phyloP scores from a whole-genome alignment of 2,797 vertebrate species.

The Ceryle rudis region DNA sequence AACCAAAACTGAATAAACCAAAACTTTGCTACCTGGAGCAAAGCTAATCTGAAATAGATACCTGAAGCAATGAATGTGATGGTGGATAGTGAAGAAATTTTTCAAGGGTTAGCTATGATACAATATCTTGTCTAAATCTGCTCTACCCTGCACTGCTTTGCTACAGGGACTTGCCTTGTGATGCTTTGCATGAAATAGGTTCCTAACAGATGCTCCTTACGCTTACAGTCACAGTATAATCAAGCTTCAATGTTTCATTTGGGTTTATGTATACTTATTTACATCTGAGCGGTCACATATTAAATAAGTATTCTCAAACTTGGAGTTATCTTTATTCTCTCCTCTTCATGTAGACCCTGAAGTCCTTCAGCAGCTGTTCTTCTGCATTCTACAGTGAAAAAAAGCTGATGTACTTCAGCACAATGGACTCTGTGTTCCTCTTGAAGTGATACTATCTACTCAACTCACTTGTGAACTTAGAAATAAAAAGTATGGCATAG shows the following conservation, averaged over 20 bases:
- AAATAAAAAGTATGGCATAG: background rate
- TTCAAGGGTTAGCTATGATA: background rate
- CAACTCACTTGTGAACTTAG: background rate
- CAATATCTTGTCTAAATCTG: background rate
- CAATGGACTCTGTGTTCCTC: background rate
- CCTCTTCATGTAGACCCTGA: background rate
- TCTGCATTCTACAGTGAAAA: background rate
- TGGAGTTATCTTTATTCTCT: background rate
- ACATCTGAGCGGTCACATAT: background rate
- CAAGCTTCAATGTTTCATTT: background rate
- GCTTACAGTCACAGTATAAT: fast-evolving
- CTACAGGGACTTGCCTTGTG: background rate
- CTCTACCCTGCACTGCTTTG: background rate
- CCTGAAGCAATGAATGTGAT: background rate
- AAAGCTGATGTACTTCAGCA: background rate
- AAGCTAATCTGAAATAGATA: background rate
- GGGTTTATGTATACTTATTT: background rate
- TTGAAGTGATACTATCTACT: background rate
- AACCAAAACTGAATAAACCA: background rate
- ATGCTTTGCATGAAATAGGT: background rate
- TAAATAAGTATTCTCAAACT: background rate
- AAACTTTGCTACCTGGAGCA: background rate
- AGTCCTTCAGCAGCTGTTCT: background rate
- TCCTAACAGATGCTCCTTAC: background rate
- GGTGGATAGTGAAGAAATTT: background rate